A percentile compares a stretch with the other conserved stretches of the same genome.
Conservation (phyloP, 2,113 vertebrate genomes). For the Fregetta grallaria region DNA sequence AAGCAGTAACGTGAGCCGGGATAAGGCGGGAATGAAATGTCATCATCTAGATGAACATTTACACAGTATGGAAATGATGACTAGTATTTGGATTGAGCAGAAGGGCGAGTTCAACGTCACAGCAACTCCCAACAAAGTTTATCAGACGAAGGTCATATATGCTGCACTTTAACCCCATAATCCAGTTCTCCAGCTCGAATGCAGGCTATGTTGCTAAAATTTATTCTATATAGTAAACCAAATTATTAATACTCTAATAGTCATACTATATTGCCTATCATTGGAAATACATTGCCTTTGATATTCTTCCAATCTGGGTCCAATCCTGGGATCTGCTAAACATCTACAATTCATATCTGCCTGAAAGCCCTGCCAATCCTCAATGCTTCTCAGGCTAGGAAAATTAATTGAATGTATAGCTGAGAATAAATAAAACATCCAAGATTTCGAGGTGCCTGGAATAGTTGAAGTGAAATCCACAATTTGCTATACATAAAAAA, state of each 20-base stretch:
- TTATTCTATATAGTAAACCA: not conserved
- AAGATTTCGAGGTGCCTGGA: not conserved
- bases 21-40: slow-evolving; percentile 15
- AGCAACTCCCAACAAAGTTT: not conserved
- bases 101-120: slow-evolving; percentile 47
- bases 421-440: not conserved
- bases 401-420: not conserved
- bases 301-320: not conserved
- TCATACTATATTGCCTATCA: not conserved
- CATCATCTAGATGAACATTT: not conserved
- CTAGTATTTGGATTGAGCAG: slow-evolving; percentile 18
- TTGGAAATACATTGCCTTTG: not conserved
- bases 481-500: not conserved
- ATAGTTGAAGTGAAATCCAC: not conserved
- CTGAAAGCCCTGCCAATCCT: not conserved
- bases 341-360: not conserved
- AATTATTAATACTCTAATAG: not conserved
- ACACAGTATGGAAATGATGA: slow-evolving; percentile 44
- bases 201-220: not conserved
- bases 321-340: not conserved
- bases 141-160: not conserved
- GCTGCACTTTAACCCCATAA: not conserved
- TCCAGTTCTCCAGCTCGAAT: not conserved
- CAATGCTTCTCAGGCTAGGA: not conserved
- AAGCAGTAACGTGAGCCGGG: slow-evolving; percentile 36